These are phyloP conservation scores for Chaenogobius annularis DNA, from an alignment of 2,113 vertebrate species.

Conservation along the genomic window DNA sequence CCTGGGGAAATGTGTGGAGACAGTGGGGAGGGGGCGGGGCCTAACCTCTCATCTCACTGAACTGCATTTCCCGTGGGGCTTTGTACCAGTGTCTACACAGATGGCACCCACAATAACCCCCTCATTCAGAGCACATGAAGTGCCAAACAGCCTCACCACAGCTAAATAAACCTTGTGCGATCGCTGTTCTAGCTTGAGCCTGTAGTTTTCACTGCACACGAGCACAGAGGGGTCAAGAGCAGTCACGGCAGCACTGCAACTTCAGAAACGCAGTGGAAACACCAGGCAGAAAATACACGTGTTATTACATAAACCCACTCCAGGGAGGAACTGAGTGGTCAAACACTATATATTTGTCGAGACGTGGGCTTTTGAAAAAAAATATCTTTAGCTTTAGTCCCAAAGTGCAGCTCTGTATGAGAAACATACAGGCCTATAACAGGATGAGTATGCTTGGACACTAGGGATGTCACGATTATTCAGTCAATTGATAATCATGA, in stretches of 20 bases:
- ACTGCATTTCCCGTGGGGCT: conserved; percentile 68
- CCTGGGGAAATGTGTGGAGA: conserved; percentile 36
- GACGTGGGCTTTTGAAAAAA: not conserved
- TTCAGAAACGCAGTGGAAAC: conserved; percentile 13
- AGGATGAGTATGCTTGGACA: too few species aligned
- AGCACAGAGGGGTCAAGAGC: conserved; percentile 5
- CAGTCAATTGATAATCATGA: too few species aligned
- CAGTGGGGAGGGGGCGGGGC: not conserved
- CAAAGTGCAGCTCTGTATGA: not conserved
- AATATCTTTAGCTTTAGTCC: not conserved
- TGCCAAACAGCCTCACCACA: not conserved
- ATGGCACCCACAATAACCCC: conserved; percentile 48
- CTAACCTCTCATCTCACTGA: conserved; percentile 6
- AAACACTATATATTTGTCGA: not conserved
- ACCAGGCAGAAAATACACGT: conserved; percentile 16
- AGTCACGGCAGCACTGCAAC: conserved; percentile 21
- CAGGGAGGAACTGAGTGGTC: conserved; percentile 12
- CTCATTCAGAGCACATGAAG: conserved; percentile 20
- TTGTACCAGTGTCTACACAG: conserved; percentile 55
- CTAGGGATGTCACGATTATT: too few species aligned
- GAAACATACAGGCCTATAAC: not conserved
- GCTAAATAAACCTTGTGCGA: conserved; percentile 27
- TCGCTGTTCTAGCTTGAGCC: conserved; percentile 15
- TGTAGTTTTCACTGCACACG: not conserved
- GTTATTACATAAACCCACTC: conserved; percentile 43